phyloP scores from a whole-genome alignment of 2,888 invertebrate species.

The Onchidella celtica region DNA sequence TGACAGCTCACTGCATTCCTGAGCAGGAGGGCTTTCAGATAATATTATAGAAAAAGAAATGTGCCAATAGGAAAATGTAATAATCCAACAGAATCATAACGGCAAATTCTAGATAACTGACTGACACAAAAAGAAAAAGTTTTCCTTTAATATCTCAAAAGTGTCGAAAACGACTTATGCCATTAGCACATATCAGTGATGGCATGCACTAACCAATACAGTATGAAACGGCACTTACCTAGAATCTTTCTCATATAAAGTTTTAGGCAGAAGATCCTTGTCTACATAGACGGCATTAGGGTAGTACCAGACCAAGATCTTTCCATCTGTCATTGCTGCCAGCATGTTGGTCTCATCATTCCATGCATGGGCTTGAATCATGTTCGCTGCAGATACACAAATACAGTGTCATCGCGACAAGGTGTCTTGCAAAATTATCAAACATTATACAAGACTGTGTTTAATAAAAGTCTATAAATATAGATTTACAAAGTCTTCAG shows the following conservation, averaged over 20 bases:
- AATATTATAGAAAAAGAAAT: too few relatives aligned
- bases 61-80: too few relatives aligned
- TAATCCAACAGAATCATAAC: too few relatives aligned
- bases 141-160: too few relatives aligned
- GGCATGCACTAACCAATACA: too few relatives aligned
- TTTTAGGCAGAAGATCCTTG: constrained; percentile 85
- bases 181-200: too few relatives aligned
- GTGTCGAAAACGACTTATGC: too few relatives aligned
- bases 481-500: too few relatives aligned
- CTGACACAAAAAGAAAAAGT: too few relatives aligned
- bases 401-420: neutral
- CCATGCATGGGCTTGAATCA: constrained; percentile 86
- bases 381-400: constrained; percentile 82
- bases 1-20: too few relatives aligned
- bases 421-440: neutral
- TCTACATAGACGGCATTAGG: constrained; percentile 88
- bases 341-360: constrained; percentile 89
- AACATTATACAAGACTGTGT: neutral
- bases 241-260: constrained; percentile 81
- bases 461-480: neutral
- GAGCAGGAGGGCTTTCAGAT: too few relatives aligned
- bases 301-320: constrained; percentile 90
- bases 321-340: constrained; percentile 89
- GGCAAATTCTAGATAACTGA: too few relatives aligned
- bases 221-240: constrained; percentile 69